A percentile compares a stretch with the other conserved stretches of the same genome.
These are phyloP conservation scores for Heptranchias perlo DNA, from an alignment of 2,113 vertebrate species.

Conservation along the genomic window DNA sequence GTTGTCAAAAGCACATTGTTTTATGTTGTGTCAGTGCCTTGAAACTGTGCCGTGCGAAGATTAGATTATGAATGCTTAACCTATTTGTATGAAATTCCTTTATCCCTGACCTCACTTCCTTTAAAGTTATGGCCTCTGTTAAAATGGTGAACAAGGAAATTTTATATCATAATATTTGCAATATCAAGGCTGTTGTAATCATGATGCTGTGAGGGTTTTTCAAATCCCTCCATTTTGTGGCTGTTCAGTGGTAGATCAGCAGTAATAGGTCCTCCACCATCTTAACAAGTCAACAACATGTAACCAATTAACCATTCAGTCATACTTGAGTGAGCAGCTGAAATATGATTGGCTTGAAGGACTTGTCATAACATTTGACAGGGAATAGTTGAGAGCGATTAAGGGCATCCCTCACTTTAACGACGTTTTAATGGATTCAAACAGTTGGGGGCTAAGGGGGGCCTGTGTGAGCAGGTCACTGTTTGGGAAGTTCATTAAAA, in stretches of 20 bases:
- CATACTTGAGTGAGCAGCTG: neutral
- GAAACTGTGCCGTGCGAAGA: neutral
- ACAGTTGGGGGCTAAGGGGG: neutral
- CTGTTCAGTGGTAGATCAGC: neutral
- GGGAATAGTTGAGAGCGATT: neutral
- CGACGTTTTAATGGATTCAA: constrained; percentile 10
- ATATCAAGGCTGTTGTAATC: neutral
- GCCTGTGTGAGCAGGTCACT: neutral
- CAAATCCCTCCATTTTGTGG: neutral
- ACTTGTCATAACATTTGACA: neutral
- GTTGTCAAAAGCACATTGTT: neutral
- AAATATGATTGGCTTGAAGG: constrained; percentile 2
- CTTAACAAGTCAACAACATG: neutral
- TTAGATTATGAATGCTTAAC: neutral
- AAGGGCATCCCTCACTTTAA: constrained; percentile 14
- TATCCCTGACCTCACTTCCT: neutral
- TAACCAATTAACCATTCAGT: neutral
- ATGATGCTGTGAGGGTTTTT: neutral
- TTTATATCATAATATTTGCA: neutral
- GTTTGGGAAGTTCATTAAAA: constrained; percentile 29
- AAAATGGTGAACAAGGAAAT: neutral
- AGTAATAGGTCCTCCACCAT: neutral
- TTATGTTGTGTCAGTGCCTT: neutral
- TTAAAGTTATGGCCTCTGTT: neutral
- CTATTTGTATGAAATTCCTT: neutral